Evolutionary conservation across 2,797 vertebrate genomes (phyloP).

Genomic region (Anguilla pacifica): DNA sequence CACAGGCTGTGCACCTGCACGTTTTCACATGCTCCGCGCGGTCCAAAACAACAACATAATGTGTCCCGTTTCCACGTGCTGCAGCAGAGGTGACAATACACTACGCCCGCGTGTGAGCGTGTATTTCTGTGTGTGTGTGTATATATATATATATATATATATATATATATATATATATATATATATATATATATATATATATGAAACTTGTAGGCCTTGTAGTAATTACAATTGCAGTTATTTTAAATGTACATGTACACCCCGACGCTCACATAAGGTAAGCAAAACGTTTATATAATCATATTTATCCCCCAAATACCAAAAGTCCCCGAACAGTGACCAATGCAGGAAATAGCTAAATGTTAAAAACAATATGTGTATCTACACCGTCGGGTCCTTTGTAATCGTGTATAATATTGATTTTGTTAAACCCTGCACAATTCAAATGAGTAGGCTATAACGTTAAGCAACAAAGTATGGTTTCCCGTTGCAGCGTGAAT

Average conservation of each 20-base stretch:
- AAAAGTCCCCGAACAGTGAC: constrained; percentile 8
- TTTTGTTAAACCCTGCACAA: constrained; percentile 29
- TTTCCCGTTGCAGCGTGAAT: constrained; percentile 25
- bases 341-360: constrained; percentile 17
- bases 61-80: constrained; percentile 20
- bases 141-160: no score
- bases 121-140: not conserved
- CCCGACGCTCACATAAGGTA: not conserved
- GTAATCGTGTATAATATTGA: constrained; percentile 35
- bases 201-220: constrained; percentile 26
- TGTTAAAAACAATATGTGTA: constrained; percentile 31
- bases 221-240: constrained; percentile 19
- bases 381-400: constrained; percentile 30
- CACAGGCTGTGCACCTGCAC: not conserved
- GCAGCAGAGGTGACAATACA: constrained; percentile 14
- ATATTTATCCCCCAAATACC: constrained; percentile 7
- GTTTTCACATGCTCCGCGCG: not conserved
- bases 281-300: not conserved
- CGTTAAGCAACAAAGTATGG: constrained; percentile 33
- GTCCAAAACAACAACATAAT: constrained; percentile 14
- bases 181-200: not conserved
- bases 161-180: not conserved
- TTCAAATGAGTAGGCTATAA: constrained; percentile 17
- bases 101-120: not conserved
- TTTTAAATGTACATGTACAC: constrained; percentile 10